Base-by-base conservation (phyloP, 1,140 invertebrate species). In the Drosophila quadrilineata region DNA sequence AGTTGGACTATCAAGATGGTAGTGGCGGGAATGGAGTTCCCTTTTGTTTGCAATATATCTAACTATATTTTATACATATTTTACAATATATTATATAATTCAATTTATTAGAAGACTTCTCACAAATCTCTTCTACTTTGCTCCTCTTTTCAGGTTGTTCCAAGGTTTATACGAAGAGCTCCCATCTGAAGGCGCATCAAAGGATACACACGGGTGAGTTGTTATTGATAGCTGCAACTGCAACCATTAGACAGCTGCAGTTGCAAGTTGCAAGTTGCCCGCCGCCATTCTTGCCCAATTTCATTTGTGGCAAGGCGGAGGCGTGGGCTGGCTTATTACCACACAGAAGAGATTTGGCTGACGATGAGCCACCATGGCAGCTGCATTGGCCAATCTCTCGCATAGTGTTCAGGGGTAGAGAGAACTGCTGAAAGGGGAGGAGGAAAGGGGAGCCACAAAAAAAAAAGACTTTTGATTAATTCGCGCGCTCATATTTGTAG, bases 81-180 rank as follows among this genome's bases (percentile, higher is more conserved):
- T 33, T 24, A 28, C 17, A 40, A n/a, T n/a, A n/a, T 3, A 24
- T 24, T 24, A 24, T 24, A 6, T 24, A 24, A 24, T 24, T 3
- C 24, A 24, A 3, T 24, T 22, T 10, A 14, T 8, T 52, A 19
- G 24, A 52, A 33, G 9, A 4, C 1, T 6, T n/a, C n/a, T 29
- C n/a, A 16, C 16, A 3, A 38, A 12, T 6, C 16, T 16, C 2
- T 28, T 33, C 31, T 26, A 62, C 22, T 9, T 2, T 36, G 12
- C 66, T 6, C 28, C 14, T 58, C 64, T 62, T 93, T 93, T 33
- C 92, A 97, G 98, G 97, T 85, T 99, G 98, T 91, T 95, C 95
- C 79, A 99, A 99, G 92, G 97, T 99, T 33, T 99, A 99, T 91
- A 99, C 98, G 38, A 99, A 99, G 93, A 98, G 97, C 91, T 99